A percentile compares a stretch with the other conserved stretches of the same genome.
Conservation (phyloP, 2,888 invertebrate species). For the Trachelus troglodyta region DNA sequence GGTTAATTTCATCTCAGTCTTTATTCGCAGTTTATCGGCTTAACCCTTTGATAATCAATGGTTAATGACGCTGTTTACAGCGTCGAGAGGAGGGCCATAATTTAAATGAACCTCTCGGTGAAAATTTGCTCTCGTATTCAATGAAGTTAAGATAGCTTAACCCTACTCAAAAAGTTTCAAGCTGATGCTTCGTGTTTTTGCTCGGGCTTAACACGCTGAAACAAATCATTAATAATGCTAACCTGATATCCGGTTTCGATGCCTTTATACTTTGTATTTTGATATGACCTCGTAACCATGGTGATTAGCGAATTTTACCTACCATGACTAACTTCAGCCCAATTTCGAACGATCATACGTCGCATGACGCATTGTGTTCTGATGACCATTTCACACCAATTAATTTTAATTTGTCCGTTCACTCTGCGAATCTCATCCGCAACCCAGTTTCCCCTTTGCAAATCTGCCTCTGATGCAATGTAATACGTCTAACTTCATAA, state of each 20-base stretch:
- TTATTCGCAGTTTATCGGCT: constrained; percentile 42
- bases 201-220: background rate
- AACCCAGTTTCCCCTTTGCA: background rate
- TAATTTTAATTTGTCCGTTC: background rate
- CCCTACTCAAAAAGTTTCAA: constrained; percentile 16
- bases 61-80: constrained; percentile 44
- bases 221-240: constrained; percentile 3
- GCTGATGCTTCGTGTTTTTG: constrained; percentile 8
- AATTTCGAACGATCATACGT: background rate
- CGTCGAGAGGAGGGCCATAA: constrained; percentile 20
- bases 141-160: constrained; percentile 12
- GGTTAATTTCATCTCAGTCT: constrained; percentile 18
- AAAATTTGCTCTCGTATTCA: constrained; percentile 14
- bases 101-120: constrained; percentile 29
- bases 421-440: background rate
- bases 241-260: background rate
- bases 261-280: background rate
- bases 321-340: background rate
- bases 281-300: background rate
- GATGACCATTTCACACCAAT: background rate
- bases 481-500: background rate
- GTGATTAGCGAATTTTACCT: background rate
- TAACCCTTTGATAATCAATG: constrained; percentile 36
- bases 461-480: background rate
- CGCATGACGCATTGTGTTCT: background rate